Conservation (phyloP, 2,888 invertebrate species). For the Drosophila subquinaria region DNA sequence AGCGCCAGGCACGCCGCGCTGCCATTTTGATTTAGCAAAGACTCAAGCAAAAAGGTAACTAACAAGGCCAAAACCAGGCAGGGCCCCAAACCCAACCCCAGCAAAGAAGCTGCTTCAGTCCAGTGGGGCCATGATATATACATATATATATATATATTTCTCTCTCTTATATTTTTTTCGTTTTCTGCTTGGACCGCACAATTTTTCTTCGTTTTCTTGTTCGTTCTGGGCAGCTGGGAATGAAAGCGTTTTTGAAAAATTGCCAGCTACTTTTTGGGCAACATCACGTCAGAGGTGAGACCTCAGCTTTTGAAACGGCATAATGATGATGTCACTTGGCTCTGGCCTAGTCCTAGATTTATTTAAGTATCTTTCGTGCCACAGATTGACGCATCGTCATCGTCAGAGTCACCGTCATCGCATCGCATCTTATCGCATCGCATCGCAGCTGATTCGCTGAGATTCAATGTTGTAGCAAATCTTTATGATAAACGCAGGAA, state of each 20-base stretch:
- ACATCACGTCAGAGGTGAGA: conserved; percentile 27
- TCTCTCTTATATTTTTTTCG: conserved; percentile 5
- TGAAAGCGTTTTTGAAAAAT: conserved; percentile 74
- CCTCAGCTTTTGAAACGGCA: conserved; percentile 25
- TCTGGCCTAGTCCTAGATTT: conserved; percentile 59
- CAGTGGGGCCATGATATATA: conserved; percentile 2
- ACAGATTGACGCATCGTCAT: conserved; percentile 50
- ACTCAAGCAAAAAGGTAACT: conserved; percentile 76
- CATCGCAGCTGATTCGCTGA: conserved; percentile 51
- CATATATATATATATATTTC: conserved; percentile 1
- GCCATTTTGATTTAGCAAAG: conserved; percentile 79
- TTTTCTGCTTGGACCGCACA: conserved; percentile 78
- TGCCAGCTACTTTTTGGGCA: conserved; percentile 72
- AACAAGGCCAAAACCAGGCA: conserved; percentile 41
- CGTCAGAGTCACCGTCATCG: not conserved
- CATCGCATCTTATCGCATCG: not conserved
- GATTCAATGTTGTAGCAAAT: conserved; percentile 50
- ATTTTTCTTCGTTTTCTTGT: conserved; percentile 72
- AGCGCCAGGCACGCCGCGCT: conserved; percentile 52
- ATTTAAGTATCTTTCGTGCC: conserved; percentile 64
- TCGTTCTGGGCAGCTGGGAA: conserved; percentile 40
- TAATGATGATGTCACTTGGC: conserved; percentile 75
- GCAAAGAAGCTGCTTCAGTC: conserved; percentile 29
- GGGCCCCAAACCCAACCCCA: not conserved
- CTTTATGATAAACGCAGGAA: conserved; percentile 50